Evolutionary conservation across 1,140 invertebrate species (phyloP), one percentile per base, ranked within the genome.

Genomic region (Anoplolepis gracilipes): DNA sequence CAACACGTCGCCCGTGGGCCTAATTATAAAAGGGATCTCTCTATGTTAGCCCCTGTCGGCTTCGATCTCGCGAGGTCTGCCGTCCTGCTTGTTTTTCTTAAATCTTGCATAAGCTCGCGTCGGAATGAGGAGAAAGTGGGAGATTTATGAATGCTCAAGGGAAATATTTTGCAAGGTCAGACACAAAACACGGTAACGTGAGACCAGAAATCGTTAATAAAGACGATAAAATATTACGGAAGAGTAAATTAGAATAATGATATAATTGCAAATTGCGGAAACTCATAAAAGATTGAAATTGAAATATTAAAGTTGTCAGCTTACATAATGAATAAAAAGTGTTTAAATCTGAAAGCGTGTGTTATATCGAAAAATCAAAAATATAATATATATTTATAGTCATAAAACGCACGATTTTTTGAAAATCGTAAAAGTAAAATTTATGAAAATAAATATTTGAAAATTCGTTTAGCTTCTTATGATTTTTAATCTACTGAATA

Each of bases 21-120:
- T 94, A 95, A 94, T 95, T 95, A 95, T 94, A 94, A 94, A 92
- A 93, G 90, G 87, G 55, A 90, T 84, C 67, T 59, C 53, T 42
- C 53, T 82, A 19, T 42, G 65, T 82, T 70, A 36, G 67, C 67
- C 73, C 39, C 76, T 88, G 25, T 55, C 65, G 85, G 76, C 61
- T 82, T 59, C 49, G 65, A 70, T 82, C 53, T 82, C 25, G 55
- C 42, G 67, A 82, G 53, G 13, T 42, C 46, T 36, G 16, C 46
- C 49, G 16, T 65, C 2, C n/a, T 65, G 25, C 39, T 59, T 55
- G 11, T 2, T 69, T 22, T 73, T 72, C 65, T 73, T 72, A 82
- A 82, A 73, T 82, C 36, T 79, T 57, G 5, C 46, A 79, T 79
- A 69, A 79, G 16, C 49, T 55, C 33, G 46, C n/a, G 62, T 69